Evolutionary conservation across 2,888 invertebrate genomes (phyloP), one percentile per base, ranked within the genome.

Genomic region (Deilephila porcellus): DNA sequence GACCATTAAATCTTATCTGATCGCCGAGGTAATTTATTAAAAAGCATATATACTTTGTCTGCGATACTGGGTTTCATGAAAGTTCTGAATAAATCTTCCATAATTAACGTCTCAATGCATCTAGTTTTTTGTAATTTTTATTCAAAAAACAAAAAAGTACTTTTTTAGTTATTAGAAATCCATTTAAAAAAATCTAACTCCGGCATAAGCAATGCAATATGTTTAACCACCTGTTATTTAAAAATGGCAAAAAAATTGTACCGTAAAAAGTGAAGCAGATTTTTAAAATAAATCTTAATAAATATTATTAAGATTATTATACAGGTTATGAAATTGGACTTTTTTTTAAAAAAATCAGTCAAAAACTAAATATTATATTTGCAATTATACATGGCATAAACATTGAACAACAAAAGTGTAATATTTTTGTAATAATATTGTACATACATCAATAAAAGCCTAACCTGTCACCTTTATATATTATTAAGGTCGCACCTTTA

Each of bases 1-100:
- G 74, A 76, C 75, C 75, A 78, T 79, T 82, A 78, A 78, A 75
- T 59, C 37, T 74, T 74, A 74, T 74, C 73, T 60, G 63, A 63
- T 74, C 34, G 62, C 56, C 56, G 62, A 71, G 71, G 70, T 70
- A 71, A 74, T 73, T 59, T 73, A 73, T 73, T 37, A 64, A 73
- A 59, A 64, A 56, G 53, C 34, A 73, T 59, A 45, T 14, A 64
- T n/a, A 72, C n/a, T 45, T 67, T 73, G 59, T 73, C 7, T 67
- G 17, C n/a, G 67, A 59, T 73, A 59, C 45, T 67, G 37, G 64
- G 34, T 64, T 25, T n/a, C 59, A 71, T 67, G 45, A 45, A 64
- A 45, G 17, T 52, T 67, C 17, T 25, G 6, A 17, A 67, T 67
- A 52, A 67, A 52, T 67, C 19, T 52, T 52, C 25, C 45, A 25